Evolutionary conservation across 2,113 vertebrate species (phyloP), one percentile per base, ranked within the genome.

Genomic region (Cepphus grylle): DNA sequence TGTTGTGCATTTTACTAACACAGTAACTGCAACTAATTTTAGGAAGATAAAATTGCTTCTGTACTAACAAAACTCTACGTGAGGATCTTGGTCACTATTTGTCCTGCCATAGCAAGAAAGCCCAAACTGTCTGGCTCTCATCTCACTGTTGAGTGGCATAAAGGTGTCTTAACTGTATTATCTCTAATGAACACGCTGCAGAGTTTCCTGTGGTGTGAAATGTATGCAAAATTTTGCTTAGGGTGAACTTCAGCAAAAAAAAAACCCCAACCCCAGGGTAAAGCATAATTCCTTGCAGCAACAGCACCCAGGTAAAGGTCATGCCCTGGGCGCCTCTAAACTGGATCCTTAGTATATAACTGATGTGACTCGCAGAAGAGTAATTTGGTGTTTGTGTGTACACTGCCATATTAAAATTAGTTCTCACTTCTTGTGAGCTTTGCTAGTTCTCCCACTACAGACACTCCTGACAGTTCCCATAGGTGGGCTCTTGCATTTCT

Each of bases 11-110:
- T 93, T 73, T 34, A 96, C 97, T 97, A 96, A 97, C 53, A 22
- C 38, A 61, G 56, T 96, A 95, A 95, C 94, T 72, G 21, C 81
- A 38, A 93, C 94, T 96, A 95, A 97, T 87, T 61, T 38, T 72
- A 89, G 52, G 74, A 79, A 71, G 74, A 19, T 63, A 56, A 69
- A 89, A 47, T 36, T 69, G n/a, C 59, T 81, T 88, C 79, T 71
- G 26, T 45, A 52, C 86, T 90, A 90, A 95, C 76, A 32, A 34
- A 90, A 23, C 40, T 42, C 18, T 74, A 76, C 2, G 3, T n/a
- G 50, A 85, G 73, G 62, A 22, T 91, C 83, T 76, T 81, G 30
- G 40, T 66, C 40, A 12, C 43, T 11, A 0, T 58, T 34, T 63
- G 78, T 66, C 65, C 63, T 47, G 5, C n/a, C 40, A 56, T 5